Base-by-base conservation (phyloP, 2,888 invertebrate genomes). In the Heliconius charithonia region DNA sequence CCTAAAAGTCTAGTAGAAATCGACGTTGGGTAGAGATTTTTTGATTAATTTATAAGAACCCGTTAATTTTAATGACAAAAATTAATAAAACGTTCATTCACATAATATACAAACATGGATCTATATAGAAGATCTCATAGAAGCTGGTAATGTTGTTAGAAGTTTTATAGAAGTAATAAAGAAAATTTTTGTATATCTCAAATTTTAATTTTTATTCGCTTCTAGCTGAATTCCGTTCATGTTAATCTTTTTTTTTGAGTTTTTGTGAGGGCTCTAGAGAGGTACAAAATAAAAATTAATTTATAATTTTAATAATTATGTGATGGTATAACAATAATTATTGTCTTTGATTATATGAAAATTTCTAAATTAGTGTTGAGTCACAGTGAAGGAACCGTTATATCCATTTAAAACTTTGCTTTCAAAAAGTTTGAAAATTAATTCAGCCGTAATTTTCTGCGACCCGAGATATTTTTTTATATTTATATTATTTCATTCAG, bases 371-470 rank as follows among this genome's bases (percentile, higher is more conserved):
- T 56, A 71, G n/a, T 56, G 56, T 32, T 7, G 56, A 4, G 71
- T 59, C 71, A 71, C 56, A 71, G 7, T 56, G 71, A 80, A 80
- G 75, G 77, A 72, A 78, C 72, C 66, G 75, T 75, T 77, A 59
- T 75, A 80, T 75, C 75, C 76, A 76, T 76, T 80, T 76, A 76
- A 76, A 80, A 80, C 78, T 78, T 80, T 78, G 74, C 80, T 78
- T 78, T 80, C 73, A 63, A 76, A 80, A 78, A 80, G 80, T 80
- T 80, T 65, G 70, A 56, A 78, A 78, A 80, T 78, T 74, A 74
- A 80, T 76, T 65, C 78, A 76, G 78, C 59, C 78, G 76, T 70
- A 63, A n/a, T 78, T 80, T 59, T 56, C 37, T 59, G 37, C 74
- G 63, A 80, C 74, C 76, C 69, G 76, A 75, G 73, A 80, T 78